These are phyloP conservation scores for Enteromius radiatus DNA, from an alignment of 2,797 vertebrate species.

Conservation along the genomic window DNA sequence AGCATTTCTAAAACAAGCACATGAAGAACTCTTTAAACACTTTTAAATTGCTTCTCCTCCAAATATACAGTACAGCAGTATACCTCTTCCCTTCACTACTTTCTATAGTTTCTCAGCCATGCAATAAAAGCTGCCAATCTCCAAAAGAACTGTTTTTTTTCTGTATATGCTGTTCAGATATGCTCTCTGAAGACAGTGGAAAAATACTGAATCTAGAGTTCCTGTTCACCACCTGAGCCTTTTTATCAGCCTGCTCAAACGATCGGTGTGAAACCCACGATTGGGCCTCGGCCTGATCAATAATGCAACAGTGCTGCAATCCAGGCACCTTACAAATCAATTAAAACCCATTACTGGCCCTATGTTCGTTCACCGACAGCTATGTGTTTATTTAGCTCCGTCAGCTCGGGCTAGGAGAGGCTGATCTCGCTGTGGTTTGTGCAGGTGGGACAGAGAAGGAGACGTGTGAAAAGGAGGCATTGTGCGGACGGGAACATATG, in stretches of 20 bases:
- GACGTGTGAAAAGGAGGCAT: slow-evolving; percentile 67
- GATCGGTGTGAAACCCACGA: slow-evolving; percentile 22
- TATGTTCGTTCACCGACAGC: slow-evolving; percentile 37
- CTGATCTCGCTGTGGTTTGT: slow-evolving; percentile 53
- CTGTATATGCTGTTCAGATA: neutral
- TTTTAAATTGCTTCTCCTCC: neutral
- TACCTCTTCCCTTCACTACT: neutral
- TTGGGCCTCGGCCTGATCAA: slow-evolving; percentile 47
- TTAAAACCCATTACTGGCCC: slow-evolving; percentile 57
- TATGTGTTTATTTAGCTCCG: slow-evolving; percentile 52
- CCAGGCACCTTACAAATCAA: slow-evolving; percentile 59
- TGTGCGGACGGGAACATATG: slow-evolving; percentile 67
- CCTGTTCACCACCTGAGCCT: slow-evolving; percentile 8
- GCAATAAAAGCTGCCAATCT: neutral
- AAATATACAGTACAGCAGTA: neutral
- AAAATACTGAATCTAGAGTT: slow-evolving; percentile 25
- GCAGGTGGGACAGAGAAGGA: slow-evolving; percentile 46
- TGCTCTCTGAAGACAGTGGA: slow-evolving; percentile 21
- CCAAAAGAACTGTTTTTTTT: slow-evolving; percentile 7
- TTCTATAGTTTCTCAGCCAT: neutral
- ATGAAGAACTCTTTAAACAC: neutral
- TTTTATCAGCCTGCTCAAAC: slow-evolving; percentile 39
- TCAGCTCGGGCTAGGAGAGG: slow-evolving; percentile 32
- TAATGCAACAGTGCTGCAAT: slow-evolving; percentile 54
- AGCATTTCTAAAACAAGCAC: neutral